phyloP scores from a whole-genome alignment of 2,888 invertebrate genomes.

The Alentia gelatinosa region DNA sequence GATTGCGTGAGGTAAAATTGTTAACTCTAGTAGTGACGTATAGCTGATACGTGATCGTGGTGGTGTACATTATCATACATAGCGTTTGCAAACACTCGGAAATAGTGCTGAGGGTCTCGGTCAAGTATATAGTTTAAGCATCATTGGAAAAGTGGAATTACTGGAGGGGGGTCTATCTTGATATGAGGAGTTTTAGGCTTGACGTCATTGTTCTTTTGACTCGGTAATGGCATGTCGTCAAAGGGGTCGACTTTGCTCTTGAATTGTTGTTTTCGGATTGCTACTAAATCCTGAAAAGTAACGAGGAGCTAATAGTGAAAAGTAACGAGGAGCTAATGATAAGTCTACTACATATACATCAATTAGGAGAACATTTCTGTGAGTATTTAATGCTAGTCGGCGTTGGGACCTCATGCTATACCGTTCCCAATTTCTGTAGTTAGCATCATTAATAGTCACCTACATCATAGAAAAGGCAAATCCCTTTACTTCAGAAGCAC shows the following conservation, averaged over 20 bases:
- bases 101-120: neutral
- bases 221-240: neutral
- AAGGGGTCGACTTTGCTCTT: neutral
- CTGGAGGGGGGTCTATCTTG: neutral
- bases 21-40: neutral
- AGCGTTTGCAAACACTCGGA: neutral
- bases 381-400: too few species aligned
- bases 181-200: neutral
- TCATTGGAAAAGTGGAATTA: neutral
- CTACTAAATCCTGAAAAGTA: neutral
- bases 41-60: neutral
- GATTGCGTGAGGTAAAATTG: too few species aligned
- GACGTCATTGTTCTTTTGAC: neutral
- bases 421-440: too few species aligned
- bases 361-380: too few species aligned
- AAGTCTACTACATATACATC: too few species aligned
- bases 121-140: neutral
- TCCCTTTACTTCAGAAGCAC: too few species aligned
- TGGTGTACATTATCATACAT: neutral
- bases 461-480: too few species aligned
- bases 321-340: too few species aligned
- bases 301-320: too few species aligned
- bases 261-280: neutral
- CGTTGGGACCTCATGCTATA: too few species aligned
- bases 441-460: too few species aligned